Evolutionary conservation across 1,140 invertebrate species (phyloP).

Genomic region (Cydia strobilella): DNA sequence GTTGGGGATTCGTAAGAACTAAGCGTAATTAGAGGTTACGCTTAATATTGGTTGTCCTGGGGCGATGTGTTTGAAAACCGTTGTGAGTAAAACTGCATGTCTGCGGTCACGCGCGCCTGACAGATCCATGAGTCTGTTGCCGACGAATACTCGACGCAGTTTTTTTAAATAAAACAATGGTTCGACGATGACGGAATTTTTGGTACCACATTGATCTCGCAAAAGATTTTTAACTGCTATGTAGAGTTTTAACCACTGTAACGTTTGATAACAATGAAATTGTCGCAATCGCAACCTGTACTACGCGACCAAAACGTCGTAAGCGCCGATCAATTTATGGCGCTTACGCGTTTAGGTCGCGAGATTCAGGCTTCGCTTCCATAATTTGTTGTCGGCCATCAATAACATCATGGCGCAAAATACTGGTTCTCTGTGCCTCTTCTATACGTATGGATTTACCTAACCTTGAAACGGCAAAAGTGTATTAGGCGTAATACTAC

Average conservation of each 20-base stretch:
- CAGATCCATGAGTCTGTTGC: constrained; percentile 64
- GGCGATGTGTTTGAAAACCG: background rate
- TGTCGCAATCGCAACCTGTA: too few species aligned
- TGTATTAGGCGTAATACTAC: too few species aligned
- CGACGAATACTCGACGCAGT: constrained; percentile 52
- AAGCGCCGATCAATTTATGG: too few species aligned
- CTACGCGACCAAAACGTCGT: too few species aligned
- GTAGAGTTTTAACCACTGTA: background rate
- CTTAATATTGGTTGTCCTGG: background rate
- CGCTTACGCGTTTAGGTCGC: too few species aligned
- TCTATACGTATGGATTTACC: too few species aligned
- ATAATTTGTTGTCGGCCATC: too few species aligned
- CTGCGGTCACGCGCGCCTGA: constrained; percentile 59
- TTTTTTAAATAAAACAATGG: constrained; percentile 3
- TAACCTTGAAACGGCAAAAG: too few species aligned
- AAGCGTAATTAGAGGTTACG: background rate
- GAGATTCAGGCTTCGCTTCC: too few species aligned
- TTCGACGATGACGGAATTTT: constrained; percentile 13
- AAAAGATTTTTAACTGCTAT: background rate
- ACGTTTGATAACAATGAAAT: too few species aligned
- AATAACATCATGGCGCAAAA: too few species aligned
- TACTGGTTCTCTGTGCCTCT: too few species aligned
- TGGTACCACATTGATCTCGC: background rate
- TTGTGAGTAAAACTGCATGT: constrained; percentile 43
- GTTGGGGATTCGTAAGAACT: background rate